A percentile compares a stretch with the other conserved stretches of the same genome.
These are phyloP conservation scores for Melipona beecheii DNA, from an alignment of 2,888 invertebrate genomes.

Conservation along the genomic window DNA sequence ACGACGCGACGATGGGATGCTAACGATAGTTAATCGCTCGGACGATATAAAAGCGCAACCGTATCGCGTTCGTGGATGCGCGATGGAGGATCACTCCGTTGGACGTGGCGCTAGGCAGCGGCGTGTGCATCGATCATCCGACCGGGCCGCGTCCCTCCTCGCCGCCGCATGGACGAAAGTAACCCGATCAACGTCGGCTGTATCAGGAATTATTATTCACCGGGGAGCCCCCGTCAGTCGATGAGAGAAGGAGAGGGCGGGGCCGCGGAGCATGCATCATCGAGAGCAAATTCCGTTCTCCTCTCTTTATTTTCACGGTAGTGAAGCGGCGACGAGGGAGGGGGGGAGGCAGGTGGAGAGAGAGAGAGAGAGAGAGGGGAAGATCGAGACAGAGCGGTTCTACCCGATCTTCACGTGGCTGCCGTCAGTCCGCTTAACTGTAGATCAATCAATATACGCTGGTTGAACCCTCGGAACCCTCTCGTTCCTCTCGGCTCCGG, in stretches of 20 bases:
- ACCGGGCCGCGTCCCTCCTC: slow-evolving; percentile 47
- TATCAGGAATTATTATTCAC: slow-evolving; percentile 77
- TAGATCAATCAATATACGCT: slow-evolving; percentile 81
- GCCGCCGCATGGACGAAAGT: slow-evolving; percentile 58
- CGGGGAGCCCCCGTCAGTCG: slow-evolving; percentile 60
- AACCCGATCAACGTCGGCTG: slow-evolving; percentile 70
- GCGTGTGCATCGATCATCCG: slow-evolving; percentile 68
- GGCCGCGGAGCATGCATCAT: slow-evolving; percentile 74
- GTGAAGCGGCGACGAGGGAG: slow-evolving; percentile 38
- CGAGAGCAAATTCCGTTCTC: slow-evolving; percentile 73
- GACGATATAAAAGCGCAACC: slow-evolving; percentile 34
- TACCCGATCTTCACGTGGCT: slow-evolving; percentile 70
- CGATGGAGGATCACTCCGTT: neutral
- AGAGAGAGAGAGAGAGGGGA: slow-evolving; percentile 21
- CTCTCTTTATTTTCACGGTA: slow-evolving; percentile 70
- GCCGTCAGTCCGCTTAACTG: slow-evolving; percentile 79
- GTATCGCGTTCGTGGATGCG: slow-evolving; percentile 11
- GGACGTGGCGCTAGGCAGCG: slow-evolving; percentile 37
- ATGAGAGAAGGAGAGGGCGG: slow-evolving; percentile 67
- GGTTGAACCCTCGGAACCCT: slow-evolving; percentile 69
- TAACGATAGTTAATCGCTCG: slow-evolving; percentile 52
- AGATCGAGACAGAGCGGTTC: slow-evolving; percentile 40
- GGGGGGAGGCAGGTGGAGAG: too few relatives aligned
- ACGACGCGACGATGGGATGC: slow-evolving; percentile 30
- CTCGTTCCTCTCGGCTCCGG: slow-evolving; percentile 17